Conservation (phyloP, 2,113 vertebrate species). For the Zosterops hypoxanthus region DNA sequence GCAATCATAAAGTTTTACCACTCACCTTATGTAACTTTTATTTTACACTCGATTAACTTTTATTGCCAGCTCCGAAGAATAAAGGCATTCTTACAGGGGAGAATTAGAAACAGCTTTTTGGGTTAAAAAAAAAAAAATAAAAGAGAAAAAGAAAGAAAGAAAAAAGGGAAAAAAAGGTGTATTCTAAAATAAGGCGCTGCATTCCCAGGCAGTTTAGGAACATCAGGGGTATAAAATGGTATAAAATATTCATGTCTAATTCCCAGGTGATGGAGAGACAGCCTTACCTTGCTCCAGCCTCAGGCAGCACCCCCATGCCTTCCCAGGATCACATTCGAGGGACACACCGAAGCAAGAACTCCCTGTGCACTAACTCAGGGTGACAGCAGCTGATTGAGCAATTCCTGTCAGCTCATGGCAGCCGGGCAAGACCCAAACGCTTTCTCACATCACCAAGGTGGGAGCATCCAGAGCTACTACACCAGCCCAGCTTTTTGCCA, state of each 20-base stretch:
- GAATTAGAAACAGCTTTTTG: constrained; percentile 35
- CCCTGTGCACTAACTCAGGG: not conserved
- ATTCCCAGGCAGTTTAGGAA: not conserved
- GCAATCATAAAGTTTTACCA: constrained; percentile 28
- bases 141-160: too few relatives aligned
- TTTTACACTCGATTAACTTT: constrained; percentile 70
- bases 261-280: not conserved
- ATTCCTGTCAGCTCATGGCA: not conserved
- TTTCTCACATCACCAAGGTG: not conserved
- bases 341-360: not conserved
- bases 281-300: not conserved
- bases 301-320: not conserved
- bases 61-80: constrained; percentile 32
- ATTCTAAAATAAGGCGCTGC: not conserved
- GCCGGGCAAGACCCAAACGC: not conserved
- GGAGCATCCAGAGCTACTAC: not conserved
- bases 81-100: constrained; percentile 20
- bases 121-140: too few relatives aligned
- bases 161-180: rapidly evolving
- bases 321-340: not conserved
- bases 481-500: not conserved
- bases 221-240: not conserved
- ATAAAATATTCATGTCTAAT: not conserved
- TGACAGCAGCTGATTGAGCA: not conserved
- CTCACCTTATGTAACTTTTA: constrained; percentile 42